Evolutionary conservation across 2,113 vertebrate genomes (phyloP), one percentile per base, ranked within the genome.

Genomic region (Mesitornis unicolor): DNA sequence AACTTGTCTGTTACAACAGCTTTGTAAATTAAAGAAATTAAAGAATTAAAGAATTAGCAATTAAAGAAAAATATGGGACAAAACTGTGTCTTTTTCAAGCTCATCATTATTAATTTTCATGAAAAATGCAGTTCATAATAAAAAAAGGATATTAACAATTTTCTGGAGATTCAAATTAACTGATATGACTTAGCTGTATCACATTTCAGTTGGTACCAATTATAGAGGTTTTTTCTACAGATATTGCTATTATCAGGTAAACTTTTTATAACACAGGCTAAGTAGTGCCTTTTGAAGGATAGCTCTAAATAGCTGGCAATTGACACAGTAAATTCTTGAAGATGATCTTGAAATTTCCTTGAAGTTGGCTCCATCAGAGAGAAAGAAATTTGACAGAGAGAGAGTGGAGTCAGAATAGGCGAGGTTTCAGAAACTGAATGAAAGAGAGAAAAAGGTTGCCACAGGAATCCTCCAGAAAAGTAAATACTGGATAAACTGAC

Each of bases 341-440:
- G 56, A 77, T 84, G 59, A 81, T 56, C 89, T 88, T 86, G 87
- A 96, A 33, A 77, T 89, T 87, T 84, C 61, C 79, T 89, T 93
- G 94, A 94, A 61, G 67, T 10, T 80, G 15, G 26, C 35, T 77
- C 31, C 47, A 54, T 12, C 2, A 11, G 42, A 51, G 16, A 54
- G 38, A 68, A 56, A 82, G n/a, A 80, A 75, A 59, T 3, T 38
- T 89, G 16, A 56, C 53, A 74, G 31, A 69, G 57, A 51, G 47
- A 75, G 21, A 45, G 16, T 19, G 9, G 22, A 75, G 45, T 71
- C 24, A 77, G 59, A 65, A 67, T 16, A 50, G 33, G 13, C 1
- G 4, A 59, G 48, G 75, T 15, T 51, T 26, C 35, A 84, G 53
- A 81, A 84, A 60, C 16, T 36, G 31, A 71, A 50, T 7, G 20